Conservation (phyloP, 2,797 vertebrate genomes). For the Falco columbarius region DNA sequence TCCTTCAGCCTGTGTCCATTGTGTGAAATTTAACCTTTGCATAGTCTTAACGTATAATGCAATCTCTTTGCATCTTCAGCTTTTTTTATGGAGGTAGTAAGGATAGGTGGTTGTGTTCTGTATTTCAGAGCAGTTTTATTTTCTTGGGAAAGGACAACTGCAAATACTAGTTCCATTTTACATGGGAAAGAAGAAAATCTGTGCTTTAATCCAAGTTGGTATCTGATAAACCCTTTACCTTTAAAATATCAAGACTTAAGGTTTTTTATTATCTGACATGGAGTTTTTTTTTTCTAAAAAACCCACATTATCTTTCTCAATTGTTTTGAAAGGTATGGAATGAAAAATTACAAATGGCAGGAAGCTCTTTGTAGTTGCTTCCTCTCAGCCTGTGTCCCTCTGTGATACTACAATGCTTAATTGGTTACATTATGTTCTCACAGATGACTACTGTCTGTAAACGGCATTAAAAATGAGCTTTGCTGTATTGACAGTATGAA, state of each 20-base stretch:
- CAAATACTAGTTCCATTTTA: neutral
- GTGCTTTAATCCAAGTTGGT: neutral
- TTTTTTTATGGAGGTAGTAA: neutral
- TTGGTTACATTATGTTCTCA: neutral
- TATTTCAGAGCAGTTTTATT: neutral
- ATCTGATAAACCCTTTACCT: neutral
- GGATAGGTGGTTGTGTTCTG: neutral
- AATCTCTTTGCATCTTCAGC: neutral
- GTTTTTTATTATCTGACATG: neutral
- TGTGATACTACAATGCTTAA: neutral
- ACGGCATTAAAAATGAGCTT: neutral
- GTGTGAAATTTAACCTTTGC: neutral
- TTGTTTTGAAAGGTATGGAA: neutral
- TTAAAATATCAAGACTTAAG: neutral
- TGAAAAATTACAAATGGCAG: neutral
- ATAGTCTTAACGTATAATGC: neutral
- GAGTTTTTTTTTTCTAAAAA: neutral
- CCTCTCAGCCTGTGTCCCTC: neutral
- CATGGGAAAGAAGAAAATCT: neutral
- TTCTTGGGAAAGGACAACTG: neutral
- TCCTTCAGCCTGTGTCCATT: neutral
- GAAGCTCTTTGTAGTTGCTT: constrained; percentile 7
- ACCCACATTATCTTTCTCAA: neutral
- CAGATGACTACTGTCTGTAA: neutral
- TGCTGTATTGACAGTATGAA: neutral